Evolutionary conservation across 2,797 vertebrate species (phyloP), one percentile per base, ranked within the genome.

Genomic region (Macropus fuliginosus): DNA sequence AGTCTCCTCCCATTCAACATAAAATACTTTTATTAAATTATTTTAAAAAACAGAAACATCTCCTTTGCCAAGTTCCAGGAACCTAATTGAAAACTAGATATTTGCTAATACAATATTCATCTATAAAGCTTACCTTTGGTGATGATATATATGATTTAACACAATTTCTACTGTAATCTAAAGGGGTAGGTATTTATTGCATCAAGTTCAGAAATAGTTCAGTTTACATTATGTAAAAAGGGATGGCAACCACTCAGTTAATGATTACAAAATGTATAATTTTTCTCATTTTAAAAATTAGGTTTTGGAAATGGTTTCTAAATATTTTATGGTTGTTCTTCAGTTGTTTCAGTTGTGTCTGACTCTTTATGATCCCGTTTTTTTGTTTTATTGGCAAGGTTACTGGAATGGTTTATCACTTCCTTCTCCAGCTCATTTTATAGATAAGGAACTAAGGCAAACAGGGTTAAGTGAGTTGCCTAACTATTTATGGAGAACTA

Each of bases 301-400:
- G n/a, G 5, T 40, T 74, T 74, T 74, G 6, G n/a, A 40, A 40
- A 74, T 18, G 34, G 4, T n/a, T 66, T 66, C 12, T 0, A n/a
- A 6, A n/a, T 18, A 66, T 66, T n/a, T 66, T 66, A 13, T 66
- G n/a, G 57, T 59, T 57, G 31, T 34, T 66, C 14, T 66, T 66
- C 14, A 66, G 5, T 18, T 0, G 0, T 66, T 66, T n/a, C 34
- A n/a, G 13, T 66, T 4, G 0, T n/a, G 1, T n/a, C 13, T 18
- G 59, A 62, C 14, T 66, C 34, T n/a, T n/a, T 18, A 1, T 66
- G 13, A 66, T 31, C 14, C 62, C 34, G 16, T n/a, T n/a, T n/a
- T 66, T 34, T 5, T 13, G 34, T n/a, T 66, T 66, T 66, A 4
- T 66, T 66, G 5, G 34, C 14, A 34, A n/a, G 34, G 34, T 5